These are phyloP conservation scores for Gasterosteus nipponicus DNA, from an alignment of 2,113 vertebrate species.

Conservation along the genomic window DNA sequence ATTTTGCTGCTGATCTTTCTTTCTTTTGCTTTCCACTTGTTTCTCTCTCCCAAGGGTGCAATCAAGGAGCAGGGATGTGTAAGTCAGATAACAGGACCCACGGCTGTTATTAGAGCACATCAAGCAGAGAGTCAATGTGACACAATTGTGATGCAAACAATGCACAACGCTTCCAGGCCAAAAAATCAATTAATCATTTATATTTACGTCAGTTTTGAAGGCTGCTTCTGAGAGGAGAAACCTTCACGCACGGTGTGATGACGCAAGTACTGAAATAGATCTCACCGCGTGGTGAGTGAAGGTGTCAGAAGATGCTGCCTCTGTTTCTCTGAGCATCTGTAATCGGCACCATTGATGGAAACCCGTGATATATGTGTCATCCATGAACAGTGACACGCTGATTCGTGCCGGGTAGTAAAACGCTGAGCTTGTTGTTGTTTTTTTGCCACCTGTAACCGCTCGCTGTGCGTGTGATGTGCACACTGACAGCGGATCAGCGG, in stretches of 20 bases:
- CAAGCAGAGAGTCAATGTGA: slow-evolving; percentile 31
- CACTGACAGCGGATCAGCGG: slow-evolving; percentile 2
- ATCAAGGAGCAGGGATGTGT: slow-evolving; percentile 1
- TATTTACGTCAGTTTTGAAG: slow-evolving; percentile 13
- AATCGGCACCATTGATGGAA: neutral
- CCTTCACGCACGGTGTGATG: slow-evolving; percentile 1
- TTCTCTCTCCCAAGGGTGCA: neutral
- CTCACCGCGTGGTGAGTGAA: neutral
- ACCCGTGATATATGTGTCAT: too few relatives aligned
- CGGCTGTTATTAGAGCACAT: slow-evolving; percentile 6
- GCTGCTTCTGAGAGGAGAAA: neutral
- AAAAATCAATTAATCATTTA: slow-evolving; percentile 34
- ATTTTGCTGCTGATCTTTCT: neutral
- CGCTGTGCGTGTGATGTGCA: neutral
- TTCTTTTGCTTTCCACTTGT: neutral
- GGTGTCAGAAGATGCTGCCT: neutral
- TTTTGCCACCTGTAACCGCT: slow-evolving; percentile 69
- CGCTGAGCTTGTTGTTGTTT: slow-evolving; percentile 23
- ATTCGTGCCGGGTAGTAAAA: slow-evolving; percentile 4
- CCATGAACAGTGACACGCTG: neutral
- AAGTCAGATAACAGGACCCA: slow-evolving; percentile 32
- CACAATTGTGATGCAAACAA: slow-evolving; percentile 37
- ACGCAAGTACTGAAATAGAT: neutral
- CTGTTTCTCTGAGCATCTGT: neutral
- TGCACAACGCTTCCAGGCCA: neutral